These are phyloP conservation scores for Cataglyphis hispanica DNA, from an alignment of 1,140 invertebrate species.

Conservation along the genomic window DNA sequence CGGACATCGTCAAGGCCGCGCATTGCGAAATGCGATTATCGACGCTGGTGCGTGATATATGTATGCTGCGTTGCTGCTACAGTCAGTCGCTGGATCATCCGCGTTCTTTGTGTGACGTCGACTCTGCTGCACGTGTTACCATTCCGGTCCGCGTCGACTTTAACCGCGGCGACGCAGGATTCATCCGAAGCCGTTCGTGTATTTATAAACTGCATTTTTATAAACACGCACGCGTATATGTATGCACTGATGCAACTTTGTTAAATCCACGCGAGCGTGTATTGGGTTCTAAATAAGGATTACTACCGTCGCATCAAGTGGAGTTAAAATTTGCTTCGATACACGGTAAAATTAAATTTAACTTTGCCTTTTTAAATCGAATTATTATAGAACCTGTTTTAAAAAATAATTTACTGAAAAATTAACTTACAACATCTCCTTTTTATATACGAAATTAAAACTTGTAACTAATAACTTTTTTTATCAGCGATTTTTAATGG, in stretches of 20 bases:
- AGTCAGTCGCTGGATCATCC: constrained; percentile 15
- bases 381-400: background rate
- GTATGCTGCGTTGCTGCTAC: constrained; percentile 36
- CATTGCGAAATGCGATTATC: constrained; percentile 77
- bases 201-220: constrained; percentile 11
- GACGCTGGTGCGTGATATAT: constrained; percentile 54
- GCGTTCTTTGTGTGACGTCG: constrained; percentile 23
- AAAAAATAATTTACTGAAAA: background rate
- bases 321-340: background rate
- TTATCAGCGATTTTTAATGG: background rate
- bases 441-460: background rate
- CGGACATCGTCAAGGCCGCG: constrained; percentile 80
- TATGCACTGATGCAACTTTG: constrained; percentile 4
- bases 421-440: background rate
- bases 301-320: background rate
- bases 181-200: background rate
- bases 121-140: background rate
- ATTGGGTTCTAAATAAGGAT: constrained; percentile 31
- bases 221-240: background rate
- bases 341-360: background rate
- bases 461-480: background rate
- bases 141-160: constrained; percentile 7
- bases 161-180: background rate
- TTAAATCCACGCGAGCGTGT: background rate
- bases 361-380: background rate